These are phyloP conservation scores for Callosobruchus maculatus DNA, from an alignment of 2,888 invertebrate species.

Conservation along the genomic window DNA sequence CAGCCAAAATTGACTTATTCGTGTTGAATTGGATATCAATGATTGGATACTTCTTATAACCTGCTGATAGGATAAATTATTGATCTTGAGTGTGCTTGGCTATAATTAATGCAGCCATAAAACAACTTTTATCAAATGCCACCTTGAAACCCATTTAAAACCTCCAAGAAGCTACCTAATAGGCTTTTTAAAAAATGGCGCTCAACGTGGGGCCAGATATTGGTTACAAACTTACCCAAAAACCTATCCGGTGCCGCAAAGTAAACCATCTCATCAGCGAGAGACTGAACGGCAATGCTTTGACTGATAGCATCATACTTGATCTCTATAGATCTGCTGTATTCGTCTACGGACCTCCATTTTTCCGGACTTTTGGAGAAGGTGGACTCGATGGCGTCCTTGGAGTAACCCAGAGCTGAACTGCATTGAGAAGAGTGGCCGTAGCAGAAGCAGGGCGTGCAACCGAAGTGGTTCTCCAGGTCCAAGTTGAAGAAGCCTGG, in stretches of 20 bases:
- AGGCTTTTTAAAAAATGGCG: no score
- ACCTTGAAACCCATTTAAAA: no score
- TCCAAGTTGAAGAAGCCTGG: slow-evolving; percentile 92
- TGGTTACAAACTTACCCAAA: slow-evolving; percentile 16
- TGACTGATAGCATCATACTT: slow-evolving; percentile 79
- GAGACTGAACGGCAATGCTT: slow-evolving; percentile 70
- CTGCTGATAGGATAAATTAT: no score
- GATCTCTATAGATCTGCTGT: slow-evolving; percentile 55
- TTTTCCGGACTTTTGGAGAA: slow-evolving; percentile 85
- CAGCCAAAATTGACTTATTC: no score
- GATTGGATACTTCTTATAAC: no score
- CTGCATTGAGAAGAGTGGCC: slow-evolving; percentile 94
- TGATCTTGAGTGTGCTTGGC: no score
- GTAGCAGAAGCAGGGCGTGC: slow-evolving; percentile 98
- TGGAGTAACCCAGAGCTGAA: slow-evolving; percentile 57
- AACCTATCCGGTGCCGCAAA: slow-evolving; percentile 88
- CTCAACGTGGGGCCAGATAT: no score
- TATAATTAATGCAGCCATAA: no score
- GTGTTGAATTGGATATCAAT: no score
- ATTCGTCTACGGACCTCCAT: slow-evolving; percentile 72
- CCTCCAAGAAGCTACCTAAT: no score
- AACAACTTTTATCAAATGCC: no score
- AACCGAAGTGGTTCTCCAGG: slow-evolving; percentile 84
- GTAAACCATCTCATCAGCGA: slow-evolving; percentile 76
- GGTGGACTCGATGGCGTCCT: slow-evolving; percentile 66